Conservation (phyloP, 2,113 vertebrate genomes). For the Heterocephalus glaber region DNA sequence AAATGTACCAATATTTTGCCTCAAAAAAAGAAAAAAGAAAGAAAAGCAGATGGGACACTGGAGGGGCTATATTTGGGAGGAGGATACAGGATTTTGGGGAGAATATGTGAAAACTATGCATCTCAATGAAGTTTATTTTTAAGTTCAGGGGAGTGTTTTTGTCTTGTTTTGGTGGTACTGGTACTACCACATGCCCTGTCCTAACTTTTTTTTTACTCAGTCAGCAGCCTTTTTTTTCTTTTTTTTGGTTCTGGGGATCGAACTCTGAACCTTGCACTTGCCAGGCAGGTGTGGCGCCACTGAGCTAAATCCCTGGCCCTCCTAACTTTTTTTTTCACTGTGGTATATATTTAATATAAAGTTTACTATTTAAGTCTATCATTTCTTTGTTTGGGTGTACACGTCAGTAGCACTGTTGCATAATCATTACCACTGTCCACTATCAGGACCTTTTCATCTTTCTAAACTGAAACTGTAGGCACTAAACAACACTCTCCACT, state of each 20-base stretch:
- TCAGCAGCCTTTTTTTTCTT: no score
- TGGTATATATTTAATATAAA: neutral
- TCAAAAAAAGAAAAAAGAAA: no score
- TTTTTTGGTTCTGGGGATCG: no score
- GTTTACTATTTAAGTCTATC: neutral
- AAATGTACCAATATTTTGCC: no score
- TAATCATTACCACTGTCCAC: neutral
- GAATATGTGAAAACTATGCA: neutral
- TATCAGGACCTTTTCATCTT: neutral
- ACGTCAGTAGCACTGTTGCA: neutral
- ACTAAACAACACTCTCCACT: neutral
- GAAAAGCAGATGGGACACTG: neutral
- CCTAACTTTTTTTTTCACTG: neutral
- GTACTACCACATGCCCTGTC: neutral
- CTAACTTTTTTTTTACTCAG: no score
- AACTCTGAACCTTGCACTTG: no score
- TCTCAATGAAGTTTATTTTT: neutral
- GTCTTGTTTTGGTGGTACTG: neutral
- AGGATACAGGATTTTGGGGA: neutral
- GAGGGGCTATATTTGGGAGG: neutral
- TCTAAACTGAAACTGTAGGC: neutral
- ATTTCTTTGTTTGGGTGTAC: neutral
- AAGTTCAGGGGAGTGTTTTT: neutral
- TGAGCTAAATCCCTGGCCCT: no score
- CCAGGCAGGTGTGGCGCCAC: no score